Evolutionary conservation across 1,140 invertebrate genomes (phyloP), one percentile per base, ranked within the genome.

Genomic region (Campoletis sonorensis): DNA sequence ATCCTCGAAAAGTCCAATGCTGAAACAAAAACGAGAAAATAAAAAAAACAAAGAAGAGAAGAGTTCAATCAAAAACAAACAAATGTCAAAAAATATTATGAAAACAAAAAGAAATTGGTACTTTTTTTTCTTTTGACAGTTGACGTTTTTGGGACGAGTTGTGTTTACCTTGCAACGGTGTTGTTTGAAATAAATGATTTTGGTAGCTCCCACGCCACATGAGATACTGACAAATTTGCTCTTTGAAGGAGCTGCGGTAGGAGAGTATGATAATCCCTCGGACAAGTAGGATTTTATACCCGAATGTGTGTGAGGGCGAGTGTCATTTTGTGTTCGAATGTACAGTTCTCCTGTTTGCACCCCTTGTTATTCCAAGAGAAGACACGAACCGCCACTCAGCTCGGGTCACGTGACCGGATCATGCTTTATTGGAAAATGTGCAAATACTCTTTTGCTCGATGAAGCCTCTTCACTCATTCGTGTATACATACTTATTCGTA

Each of bases 391-490:
- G 81, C 80, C 86, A 87, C 87, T 88, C 88, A 82, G 54, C 79
- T 85, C 73, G 27, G 68, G 88, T 76, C 90, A 90, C 88, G 90
- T 87, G 91, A 85, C 88, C 79, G 79, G 82, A 87, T 88, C 87
- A 84, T 86, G 85, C 90, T 92, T 92, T 92, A 92, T 92, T 92
- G 90, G 85, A 89, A 91, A 90, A 89, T 89, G 90, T 90, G 87
- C 88, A 91, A 92, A 91, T 88, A 91, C 78, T 54, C 49, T 68
- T 30, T 82, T 72, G 27, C 58, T 64, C n/a, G 70, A 16, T 37
- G 21, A 49, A 1, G 11, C 0, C 30, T 1, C 64, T 18, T 70
- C 70, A 70, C 18, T 26, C 51, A 30, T 49, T 80, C 49, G n/a
- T 18, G n/a, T n/a, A n/a, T n/a, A 51, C 49, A 51, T 51, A 51